Percentiles rank a stretch among this genome's conserved stretches.
These are phyloP conservation scores for Anorthoa munda DNA, from an alignment of 2,888 invertebrate genomes.

Conservation along the genomic window DNA sequence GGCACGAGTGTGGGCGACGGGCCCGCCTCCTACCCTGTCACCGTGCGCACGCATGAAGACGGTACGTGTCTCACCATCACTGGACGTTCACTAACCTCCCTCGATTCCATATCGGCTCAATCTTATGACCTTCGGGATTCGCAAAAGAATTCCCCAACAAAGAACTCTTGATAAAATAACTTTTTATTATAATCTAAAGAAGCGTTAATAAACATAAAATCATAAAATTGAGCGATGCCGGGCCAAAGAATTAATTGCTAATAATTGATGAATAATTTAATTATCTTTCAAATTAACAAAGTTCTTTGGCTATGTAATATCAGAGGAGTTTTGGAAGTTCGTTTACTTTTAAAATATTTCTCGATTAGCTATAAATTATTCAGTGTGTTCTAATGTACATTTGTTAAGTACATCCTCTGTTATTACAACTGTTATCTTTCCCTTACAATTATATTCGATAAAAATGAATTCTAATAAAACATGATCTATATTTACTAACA, in stretches of 20 bases:
- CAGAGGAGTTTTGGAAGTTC: constrained; percentile 72
- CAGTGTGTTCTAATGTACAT: constrained; percentile 39
- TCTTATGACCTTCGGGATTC: constrained; percentile 68
- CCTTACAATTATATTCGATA: constrained; percentile 37
- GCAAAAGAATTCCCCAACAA: constrained; percentile 41
- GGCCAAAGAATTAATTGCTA: constrained; percentile 75
- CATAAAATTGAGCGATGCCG: constrained; percentile 79
- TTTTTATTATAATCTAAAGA: constrained; percentile 57
- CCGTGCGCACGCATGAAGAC: constrained; percentile 99
- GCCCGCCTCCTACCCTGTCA: constrained; percentile 97
- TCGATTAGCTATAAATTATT: constrained; percentile 51
- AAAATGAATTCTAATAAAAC: constrained; percentile 61
- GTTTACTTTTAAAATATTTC: constrained; percentile 63
- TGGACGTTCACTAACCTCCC: constrained; percentile 50
- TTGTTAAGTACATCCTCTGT: constrained; percentile 64
- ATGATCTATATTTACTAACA: constrained; percentile 65
- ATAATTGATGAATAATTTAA: constrained; percentile 73
- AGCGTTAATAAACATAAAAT: constrained; percentile 67
- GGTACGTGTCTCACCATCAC: constrained; percentile 94
- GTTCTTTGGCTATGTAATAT: constrained; percentile 80
- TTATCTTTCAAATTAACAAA: constrained; percentile 74
- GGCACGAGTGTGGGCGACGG: constrained; percentile 99
- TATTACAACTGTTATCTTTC: constrained; percentile 61
- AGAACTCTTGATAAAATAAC: constrained; percentile 45
- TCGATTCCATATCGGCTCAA: constrained; percentile 67